These are phyloP conservation scores for Monochamus alternatus DNA, from an alignment of 2,888 invertebrate species.

Conservation along the genomic window DNA sequence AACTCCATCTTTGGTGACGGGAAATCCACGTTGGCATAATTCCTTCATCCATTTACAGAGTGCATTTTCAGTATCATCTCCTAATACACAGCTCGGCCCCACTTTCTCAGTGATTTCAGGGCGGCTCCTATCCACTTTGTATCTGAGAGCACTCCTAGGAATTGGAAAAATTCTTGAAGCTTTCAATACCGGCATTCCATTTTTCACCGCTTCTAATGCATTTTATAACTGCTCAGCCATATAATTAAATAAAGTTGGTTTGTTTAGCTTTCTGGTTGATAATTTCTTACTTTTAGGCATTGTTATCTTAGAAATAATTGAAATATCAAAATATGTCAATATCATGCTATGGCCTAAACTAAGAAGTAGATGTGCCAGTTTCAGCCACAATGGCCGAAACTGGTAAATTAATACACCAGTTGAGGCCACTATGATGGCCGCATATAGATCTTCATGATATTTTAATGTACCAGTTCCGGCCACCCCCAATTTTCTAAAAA, in stretches of 20 bases:
- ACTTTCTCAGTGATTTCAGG: slow-evolving; percentile 11
- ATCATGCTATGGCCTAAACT: neutral
- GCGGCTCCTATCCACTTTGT: slow-evolving; percentile 17
- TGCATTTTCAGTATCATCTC: slow-evolving; percentile 4
- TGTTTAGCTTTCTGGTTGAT: too few species aligned
- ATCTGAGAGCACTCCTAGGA: slow-evolving; percentile 14
- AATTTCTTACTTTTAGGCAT: too few species aligned
- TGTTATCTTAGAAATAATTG: too few species aligned
- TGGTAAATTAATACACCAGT: neutral
- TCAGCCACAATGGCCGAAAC: neutral
- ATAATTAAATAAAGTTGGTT: slow-evolving; percentile 12
- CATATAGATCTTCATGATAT: neutral
- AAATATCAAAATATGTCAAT: too few species aligned
- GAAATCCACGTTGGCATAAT: slow-evolving; percentile 43
- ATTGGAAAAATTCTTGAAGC: slow-evolving; percentile 23
- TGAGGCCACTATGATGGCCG: slow-evolving; percentile 11
- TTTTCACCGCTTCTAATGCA: slow-evolving; percentile 23
- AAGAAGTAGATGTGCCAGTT: neutral
- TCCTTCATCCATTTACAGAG: slow-evolving; percentile 57
- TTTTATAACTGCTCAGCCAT: slow-evolving; percentile 4
- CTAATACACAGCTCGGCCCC: neutral
- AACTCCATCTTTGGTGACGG: slow-evolving; percentile 16
- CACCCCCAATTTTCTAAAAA: neutral
- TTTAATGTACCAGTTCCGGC: slow-evolving; percentile 9
- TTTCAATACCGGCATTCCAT: slow-evolving; percentile 22